Conservation (phyloP, 2,888 invertebrate species). For the Isotomurus palustris region DNA sequence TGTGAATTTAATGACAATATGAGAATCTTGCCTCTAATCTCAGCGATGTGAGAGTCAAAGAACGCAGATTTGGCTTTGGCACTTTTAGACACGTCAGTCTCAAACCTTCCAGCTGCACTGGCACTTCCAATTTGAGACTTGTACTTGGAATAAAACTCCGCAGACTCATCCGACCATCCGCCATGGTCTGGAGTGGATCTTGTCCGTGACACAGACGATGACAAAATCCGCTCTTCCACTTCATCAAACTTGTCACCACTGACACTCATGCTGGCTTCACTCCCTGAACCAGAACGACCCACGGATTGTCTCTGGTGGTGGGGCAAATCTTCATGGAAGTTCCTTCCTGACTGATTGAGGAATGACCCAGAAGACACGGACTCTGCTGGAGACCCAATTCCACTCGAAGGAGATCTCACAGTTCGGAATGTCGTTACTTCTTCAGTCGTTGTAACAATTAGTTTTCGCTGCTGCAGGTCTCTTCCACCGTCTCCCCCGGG, state of each 20-base stretch:
- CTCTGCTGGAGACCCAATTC: constrained; percentile 16
- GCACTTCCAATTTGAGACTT: constrained; percentile 47
- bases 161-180: constrained; percentile 5
- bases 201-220: neutral
- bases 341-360: neutral
- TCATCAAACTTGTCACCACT: neutral
- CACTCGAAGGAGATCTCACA: constrained; percentile 30
- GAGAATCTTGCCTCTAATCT: constrained; percentile 67
- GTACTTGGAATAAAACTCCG: constrained; percentile 32
- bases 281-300: constrained; percentile 1
- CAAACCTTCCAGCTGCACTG: constrained; percentile 61
- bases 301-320: too few species aligned
- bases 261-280: neutral
- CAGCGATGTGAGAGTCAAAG: constrained; percentile 79
- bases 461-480: constrained; percentile 11
- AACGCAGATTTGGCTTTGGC: constrained; percentile 63
- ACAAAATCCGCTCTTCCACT: constrained; percentile 2
- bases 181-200: neutral
- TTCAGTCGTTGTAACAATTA: constrained; percentile 30
- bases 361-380: neutral
- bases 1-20: neutral
- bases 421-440: constrained; percentile 26
- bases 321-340: neutral
- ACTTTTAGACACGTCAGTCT: constrained; percentile 59
- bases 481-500: neutral